Evolutionary conservation across 2,888 invertebrate species (phyloP).

Genomic region (Elysia crispata): DNA sequence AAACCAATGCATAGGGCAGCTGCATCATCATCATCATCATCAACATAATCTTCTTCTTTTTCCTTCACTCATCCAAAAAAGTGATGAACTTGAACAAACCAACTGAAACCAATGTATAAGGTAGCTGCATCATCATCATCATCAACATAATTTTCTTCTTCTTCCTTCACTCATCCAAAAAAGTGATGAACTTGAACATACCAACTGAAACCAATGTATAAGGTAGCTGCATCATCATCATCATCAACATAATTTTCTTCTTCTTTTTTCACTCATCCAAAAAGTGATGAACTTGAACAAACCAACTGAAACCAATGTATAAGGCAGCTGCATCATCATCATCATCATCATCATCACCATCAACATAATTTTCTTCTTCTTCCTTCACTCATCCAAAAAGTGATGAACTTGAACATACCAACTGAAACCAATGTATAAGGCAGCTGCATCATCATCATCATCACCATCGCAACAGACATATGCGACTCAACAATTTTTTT

Average conservation of each 20-base stretch:
- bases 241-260: constrained; percentile 31
- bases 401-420: background rate
- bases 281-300: background rate
- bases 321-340: constrained; percentile 20
- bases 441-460: constrained; percentile 11
- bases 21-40: constrained; percentile 1
- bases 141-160: constrained; percentile 23
- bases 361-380: constrained; percentile 13
- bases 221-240: constrained; percentile 29
- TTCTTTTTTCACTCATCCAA: too few species aligned
- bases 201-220: too few species aligned
- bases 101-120: background rate
- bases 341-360: constrained; percentile 24
- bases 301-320: background rate
- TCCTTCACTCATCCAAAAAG: background rate
- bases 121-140: constrained; percentile 1
- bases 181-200: too few species aligned
- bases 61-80: background rate
- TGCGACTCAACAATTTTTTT: background rate
- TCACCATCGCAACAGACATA: constrained; percentile 30
- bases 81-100: background rate
- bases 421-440: background rate
- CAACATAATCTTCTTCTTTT: constrained; percentile 25
- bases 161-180: background rate
- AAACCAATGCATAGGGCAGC: background rate